Evolutionary conservation across 1,140 invertebrate genomes (phyloP).

Genomic region (Neodiprion pinetum): DNA sequence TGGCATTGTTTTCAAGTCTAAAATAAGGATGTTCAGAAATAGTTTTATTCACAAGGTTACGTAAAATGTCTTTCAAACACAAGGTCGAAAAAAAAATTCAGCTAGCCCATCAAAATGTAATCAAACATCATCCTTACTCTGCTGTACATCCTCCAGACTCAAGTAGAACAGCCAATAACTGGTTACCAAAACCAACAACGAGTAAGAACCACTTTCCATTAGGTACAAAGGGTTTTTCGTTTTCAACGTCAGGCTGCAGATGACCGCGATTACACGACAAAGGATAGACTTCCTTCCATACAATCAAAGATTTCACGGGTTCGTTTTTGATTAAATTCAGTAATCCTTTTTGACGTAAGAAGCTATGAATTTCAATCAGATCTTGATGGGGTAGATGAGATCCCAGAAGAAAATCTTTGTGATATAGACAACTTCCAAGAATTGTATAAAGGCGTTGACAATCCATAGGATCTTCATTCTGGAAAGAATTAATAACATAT

Average conservation of each 20-base stretch:
- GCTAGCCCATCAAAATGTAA: slow-evolving; percentile 1
- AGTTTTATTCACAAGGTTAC: slow-evolving; percentile 38
- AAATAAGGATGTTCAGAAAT: slow-evolving; percentile 14
- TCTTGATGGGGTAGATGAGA: slow-evolving; percentile 76
- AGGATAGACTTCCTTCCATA: slow-evolving; percentile 78
- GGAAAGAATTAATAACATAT: slow-evolving; percentile 37
- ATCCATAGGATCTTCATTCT: slow-evolving; percentile 80
- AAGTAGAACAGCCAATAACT: slow-evolving; percentile 74
- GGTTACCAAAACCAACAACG: slow-evolving; percentile 74
- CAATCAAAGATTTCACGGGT: slow-evolving; percentile 72
- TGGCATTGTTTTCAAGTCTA: slow-evolving; percentile 58
- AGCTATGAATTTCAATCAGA: slow-evolving; percentile 74
- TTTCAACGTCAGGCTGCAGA: slow-evolving; percentile 43
- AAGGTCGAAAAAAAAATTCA: slow-evolving; percentile 10
- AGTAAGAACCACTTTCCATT: slow-evolving; percentile 75
- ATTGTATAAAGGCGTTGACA: slow-evolving; percentile 80
- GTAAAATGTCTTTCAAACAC: slow-evolving; percentile 24
- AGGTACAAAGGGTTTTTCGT: slow-evolving; percentile 46
- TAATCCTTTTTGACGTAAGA: slow-evolving; percentile 72
- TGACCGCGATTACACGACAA: slow-evolving; percentile 54
- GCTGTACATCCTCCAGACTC: slow-evolving; percentile 71
- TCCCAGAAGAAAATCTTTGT: slow-evolving; percentile 73
- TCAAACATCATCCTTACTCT: slow-evolving; percentile 50
- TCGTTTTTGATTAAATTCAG: slow-evolving; percentile 70
- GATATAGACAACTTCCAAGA: slow-evolving; percentile 76